Percentiles rank a stretch among this genome's conserved stretches.
These are phyloP conservation scores for Monochamus alternatus DNA, from an alignment of 2,888 invertebrate species.

Conservation along the genomic window DNA sequence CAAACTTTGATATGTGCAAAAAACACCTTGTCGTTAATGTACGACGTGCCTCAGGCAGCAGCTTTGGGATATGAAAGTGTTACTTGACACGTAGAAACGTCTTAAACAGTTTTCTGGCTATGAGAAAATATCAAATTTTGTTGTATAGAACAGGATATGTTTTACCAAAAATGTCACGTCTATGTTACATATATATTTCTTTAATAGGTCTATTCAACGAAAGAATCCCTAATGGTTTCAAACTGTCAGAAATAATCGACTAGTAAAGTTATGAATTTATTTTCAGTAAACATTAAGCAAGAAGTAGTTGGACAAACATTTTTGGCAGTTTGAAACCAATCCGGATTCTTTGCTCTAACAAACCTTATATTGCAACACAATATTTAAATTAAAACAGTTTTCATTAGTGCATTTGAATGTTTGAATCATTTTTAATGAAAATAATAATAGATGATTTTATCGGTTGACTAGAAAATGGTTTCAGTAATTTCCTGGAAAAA, in stretches of 20 bases:
- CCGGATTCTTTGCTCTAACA: not conserved
- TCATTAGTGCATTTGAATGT: not conserved
- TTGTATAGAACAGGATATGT: not conserved
- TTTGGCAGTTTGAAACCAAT: too few species aligned
- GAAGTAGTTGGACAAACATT: too few species aligned
- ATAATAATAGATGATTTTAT: not conserved
- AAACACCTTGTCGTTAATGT: not conserved
- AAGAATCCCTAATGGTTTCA: not conserved
- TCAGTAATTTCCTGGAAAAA: not conserved
- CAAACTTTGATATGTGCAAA: not conserved
- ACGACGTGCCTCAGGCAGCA: not conserved
- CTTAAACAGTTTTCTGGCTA: not conserved
- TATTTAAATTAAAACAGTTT: not conserved
- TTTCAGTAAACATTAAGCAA: too few species aligned
- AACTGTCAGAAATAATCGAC: too few species aligned
- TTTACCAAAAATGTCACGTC: too few species aligned
- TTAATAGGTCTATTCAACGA: not conserved
- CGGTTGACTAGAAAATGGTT: too few species aligned
- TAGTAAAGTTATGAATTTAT: too few species aligned
- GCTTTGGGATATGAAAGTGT: not conserved
- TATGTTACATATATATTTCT: too few species aligned
- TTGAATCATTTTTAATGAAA: too few species aligned
- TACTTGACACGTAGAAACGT: not conserved
- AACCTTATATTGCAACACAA: not conserved
- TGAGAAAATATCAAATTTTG: not conserved